Evolutionary conservation across 1,140 invertebrate genomes (phyloP).

Genomic region (Matsumurasca onukii): DNA sequence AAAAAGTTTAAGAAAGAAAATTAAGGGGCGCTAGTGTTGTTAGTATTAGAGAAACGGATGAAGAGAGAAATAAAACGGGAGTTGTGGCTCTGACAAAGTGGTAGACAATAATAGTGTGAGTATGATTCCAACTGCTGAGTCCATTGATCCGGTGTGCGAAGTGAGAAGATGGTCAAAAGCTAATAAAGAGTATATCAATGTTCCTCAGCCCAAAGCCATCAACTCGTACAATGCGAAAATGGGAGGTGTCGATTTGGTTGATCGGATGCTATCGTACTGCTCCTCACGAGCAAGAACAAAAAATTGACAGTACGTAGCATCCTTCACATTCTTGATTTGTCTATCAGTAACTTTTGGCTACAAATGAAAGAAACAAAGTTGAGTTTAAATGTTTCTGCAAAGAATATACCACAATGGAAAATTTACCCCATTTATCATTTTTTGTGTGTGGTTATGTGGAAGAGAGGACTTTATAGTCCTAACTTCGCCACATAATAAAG

Average conservation of each 20-base stretch:
- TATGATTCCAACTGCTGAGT: slow-evolving; percentile 33
- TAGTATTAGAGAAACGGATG: slow-evolving; percentile 11
- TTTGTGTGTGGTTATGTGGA: too few relatives aligned
- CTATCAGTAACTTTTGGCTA: slow-evolving; percentile 32
- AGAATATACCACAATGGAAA: slow-evolving; percentile 27
- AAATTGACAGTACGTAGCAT: slow-evolving; percentile 37
- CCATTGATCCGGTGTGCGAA: slow-evolving; percentile 18
- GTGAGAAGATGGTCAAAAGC: slow-evolving; percentile 44
- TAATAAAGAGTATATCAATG: slow-evolving; percentile 39
- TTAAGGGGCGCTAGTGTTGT: slow-evolving; percentile 7
- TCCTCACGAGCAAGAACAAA: slow-evolving; percentile 33
- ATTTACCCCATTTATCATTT: too few relatives aligned
- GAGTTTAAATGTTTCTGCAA: slow-evolving; percentile 9
- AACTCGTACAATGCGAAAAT: slow-evolving; percentile 45
- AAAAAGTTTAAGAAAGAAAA: slow-evolving; percentile 18
- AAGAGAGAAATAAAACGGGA: not conserved
- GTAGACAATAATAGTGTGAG: slow-evolving; percentile 33
- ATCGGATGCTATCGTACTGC: slow-evolving; percentile 37
- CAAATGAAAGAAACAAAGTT: slow-evolving; percentile 29
- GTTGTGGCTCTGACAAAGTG: slow-evolving; percentile 30
- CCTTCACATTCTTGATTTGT: slow-evolving; percentile 36
- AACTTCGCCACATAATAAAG: too few relatives aligned
- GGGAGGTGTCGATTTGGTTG: slow-evolving; percentile 42
- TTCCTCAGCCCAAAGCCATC: slow-evolving; percentile 41
- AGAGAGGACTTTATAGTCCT: too few relatives aligned